A percentile compares a stretch with the other conserved stretches of the same genome.
phyloP scores from a whole-genome alignment of 2,113 vertebrate genomes.

The Proteles cristata region DNA sequence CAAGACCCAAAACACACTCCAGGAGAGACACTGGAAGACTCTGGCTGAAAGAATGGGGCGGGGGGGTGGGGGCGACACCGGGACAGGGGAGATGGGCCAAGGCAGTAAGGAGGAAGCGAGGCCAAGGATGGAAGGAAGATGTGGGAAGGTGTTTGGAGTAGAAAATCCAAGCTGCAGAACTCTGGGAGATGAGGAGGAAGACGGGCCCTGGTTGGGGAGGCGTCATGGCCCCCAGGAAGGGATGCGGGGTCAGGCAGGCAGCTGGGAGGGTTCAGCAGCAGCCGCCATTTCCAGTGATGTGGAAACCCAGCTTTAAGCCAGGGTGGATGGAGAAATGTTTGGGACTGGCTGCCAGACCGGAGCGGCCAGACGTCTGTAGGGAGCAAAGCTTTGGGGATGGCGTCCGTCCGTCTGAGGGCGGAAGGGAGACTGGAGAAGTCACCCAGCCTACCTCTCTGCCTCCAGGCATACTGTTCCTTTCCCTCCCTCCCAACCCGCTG shows the following conservation, averaged over 20 bases:
- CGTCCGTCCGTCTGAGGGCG: not conserved
- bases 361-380: not conserved
- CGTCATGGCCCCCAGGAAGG: rapidly evolving
- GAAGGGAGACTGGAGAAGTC: not conserved
- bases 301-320: slow-evolving; percentile 27
- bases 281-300: not conserved
- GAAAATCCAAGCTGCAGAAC: not conserved
- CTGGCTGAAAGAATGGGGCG: not conserved
- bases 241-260: not conserved
- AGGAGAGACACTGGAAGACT: not conserved
- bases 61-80: no score
- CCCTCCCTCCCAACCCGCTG: not conserved
- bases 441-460: not conserved
- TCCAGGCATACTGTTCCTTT: not conserved
- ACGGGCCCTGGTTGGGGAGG: not conserved
- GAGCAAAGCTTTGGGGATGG: not conserved
- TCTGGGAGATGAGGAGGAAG: not conserved
- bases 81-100: not conserved
- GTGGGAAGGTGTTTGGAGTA: not conserved
- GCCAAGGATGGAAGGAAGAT: not conserved
- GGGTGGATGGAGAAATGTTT: slow-evolving; percentile 25
- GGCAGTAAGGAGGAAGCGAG: not conserved
- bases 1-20: not conserved
- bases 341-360: not conserved
- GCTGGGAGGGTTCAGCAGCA: not conserved